phyloP scores from a whole-genome alignment of 1,140 invertebrate species.

The Euglossa dilemma region DNA sequence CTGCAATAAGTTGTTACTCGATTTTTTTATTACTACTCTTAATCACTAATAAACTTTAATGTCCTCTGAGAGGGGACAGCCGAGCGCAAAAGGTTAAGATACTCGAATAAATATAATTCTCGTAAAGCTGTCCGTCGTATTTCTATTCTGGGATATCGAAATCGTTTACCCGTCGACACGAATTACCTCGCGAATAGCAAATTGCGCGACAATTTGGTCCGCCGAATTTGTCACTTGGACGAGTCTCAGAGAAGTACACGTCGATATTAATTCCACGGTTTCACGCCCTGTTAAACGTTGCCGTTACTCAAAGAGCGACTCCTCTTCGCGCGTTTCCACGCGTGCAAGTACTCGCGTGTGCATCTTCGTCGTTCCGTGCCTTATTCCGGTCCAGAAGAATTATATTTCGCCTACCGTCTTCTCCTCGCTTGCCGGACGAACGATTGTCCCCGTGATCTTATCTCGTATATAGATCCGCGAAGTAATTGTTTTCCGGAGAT shows the following conservation, averaged over 20 bases:
- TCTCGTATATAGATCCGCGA: neutral
- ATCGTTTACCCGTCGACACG: too few species aligned
- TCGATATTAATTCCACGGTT: neutral
- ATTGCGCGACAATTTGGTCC: neutral
- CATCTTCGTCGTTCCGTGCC: neutral
- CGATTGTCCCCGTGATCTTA: too few species aligned
- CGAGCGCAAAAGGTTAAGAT: too few species aligned
- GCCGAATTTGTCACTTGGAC: neutral
- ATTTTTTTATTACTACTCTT: too few species aligned
- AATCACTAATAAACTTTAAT: too few species aligned
- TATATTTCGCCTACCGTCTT: neutral
- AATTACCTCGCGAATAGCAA: too few species aligned
- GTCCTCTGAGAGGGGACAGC: too few species aligned
- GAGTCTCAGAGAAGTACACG: neutral
- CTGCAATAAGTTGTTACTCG: too few species aligned
- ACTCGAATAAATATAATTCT: too few species aligned
- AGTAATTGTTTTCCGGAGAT: neutral
- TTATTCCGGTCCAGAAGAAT: slow-evolving; percentile 7
- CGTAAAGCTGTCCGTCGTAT: too few species aligned
- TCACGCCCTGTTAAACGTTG: neutral
- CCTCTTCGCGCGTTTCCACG: too few species aligned
- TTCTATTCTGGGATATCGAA: too few species aligned
- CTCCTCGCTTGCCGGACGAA: neutral
- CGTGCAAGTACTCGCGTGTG: neutral
- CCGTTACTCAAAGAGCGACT: neutral